Evolutionary conservation across 2,113 vertebrate genomes (phyloP).

Genomic region (Heteronetta atricapilla): DNA sequence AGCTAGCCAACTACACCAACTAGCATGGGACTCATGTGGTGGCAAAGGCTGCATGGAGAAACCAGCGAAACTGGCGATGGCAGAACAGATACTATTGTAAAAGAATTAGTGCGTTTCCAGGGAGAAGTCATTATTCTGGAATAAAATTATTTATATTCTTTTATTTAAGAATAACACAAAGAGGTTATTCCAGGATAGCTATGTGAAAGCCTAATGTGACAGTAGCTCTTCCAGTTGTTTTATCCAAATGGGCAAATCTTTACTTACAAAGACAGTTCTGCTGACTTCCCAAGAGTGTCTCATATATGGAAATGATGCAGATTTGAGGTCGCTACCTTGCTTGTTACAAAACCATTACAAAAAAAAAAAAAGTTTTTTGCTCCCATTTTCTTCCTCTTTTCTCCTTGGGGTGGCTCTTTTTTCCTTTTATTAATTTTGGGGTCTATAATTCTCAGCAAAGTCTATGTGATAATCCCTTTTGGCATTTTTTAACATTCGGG

Average conservation of each 20-base stretch:
- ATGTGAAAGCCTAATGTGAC: neutral
- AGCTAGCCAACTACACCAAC: neutral
- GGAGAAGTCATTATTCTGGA: neutral
- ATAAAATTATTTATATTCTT: neutral
- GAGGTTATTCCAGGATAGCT: neutral
- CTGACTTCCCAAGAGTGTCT: neutral
- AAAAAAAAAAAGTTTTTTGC: neutral
- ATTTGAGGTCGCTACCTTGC: neutral
- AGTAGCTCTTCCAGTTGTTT: neutral
- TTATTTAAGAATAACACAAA: neutral
- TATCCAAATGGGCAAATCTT: neutral
- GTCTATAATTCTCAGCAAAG: neutral
- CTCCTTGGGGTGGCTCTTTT: neutral
- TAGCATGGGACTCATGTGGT: rapidly evolving
- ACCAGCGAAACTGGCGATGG: neutral
- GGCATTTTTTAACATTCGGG: neutral
- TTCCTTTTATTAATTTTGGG: neutral
- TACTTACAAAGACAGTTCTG: neutral
- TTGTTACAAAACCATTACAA: neutral
- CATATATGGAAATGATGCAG: neutral
- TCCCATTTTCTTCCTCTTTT: neutral
- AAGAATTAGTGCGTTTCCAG: neutral
- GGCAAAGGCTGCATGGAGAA: neutral
- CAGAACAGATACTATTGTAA: neutral
- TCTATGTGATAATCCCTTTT: neutral